A percentile compares a stretch with the other conserved stretches of the same genome.
Conservation (phyloP, 2,113 vertebrate genomes). For the Tor tambroides region DNA sequence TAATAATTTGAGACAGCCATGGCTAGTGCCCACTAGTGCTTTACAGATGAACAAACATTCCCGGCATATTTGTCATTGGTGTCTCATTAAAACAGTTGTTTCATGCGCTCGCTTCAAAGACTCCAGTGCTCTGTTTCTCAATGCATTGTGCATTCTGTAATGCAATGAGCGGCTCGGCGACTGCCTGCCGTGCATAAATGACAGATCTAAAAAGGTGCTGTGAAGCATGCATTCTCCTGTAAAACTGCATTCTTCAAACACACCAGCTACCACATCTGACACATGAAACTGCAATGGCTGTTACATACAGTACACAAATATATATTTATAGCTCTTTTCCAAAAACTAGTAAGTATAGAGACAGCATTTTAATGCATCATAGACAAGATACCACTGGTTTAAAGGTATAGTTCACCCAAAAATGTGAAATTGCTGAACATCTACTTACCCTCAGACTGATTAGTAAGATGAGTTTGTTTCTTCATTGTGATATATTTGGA, state of each 20-base stretch:
- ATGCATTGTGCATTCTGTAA: not conserved
- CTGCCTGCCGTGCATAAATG: conserved; percentile 14
- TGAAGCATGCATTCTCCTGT: not conserved
- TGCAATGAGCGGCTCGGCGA: not conserved
- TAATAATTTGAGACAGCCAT: conserved; percentile 12
- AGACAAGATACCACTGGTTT: not conserved
- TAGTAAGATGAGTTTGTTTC: too few relatives aligned
- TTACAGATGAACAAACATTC: conserved; percentile 23
- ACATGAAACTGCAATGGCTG: not conserved
- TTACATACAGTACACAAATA: not conserved
- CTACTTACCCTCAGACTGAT: too few relatives aligned
- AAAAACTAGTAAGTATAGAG: not conserved
- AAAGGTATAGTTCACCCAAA: not conserved
- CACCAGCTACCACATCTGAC: not conserved
- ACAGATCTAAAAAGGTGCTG: conserved; percentile 20
- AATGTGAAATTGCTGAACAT: too few relatives aligned
- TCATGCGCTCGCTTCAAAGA: not conserved
- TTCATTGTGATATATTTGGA: too few relatives aligned
- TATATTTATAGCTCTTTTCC: not conserved
- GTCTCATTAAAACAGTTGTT: conserved; percentile 38
- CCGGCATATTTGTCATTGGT: conserved; percentile 5
- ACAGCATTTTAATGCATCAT: not conserved
- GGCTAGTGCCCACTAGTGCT: conserved; percentile 3
- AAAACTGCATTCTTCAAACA: conserved; percentile 15
- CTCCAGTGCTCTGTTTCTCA: not conserved